Percentiles rank a stretch among this genome's conserved stretches.
These are phyloP conservation scores for Onychorhynchus coronatus DNA, from an alignment of 2,113 vertebrate species.

Conservation along the genomic window DNA sequence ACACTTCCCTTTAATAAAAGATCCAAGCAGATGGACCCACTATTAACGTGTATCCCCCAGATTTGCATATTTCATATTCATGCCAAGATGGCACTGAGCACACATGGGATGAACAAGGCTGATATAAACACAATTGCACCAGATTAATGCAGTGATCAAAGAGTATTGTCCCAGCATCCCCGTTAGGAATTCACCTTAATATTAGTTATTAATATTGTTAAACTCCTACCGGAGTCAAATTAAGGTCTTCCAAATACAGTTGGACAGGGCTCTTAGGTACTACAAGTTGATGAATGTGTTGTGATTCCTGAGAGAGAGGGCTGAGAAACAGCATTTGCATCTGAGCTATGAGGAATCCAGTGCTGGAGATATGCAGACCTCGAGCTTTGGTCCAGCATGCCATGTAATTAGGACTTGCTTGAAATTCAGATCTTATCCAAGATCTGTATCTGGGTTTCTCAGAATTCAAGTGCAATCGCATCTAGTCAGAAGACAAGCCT, in stretches of 20 bases:
- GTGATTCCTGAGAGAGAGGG: not conserved
- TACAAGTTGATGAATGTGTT: conserved; percentile 43
- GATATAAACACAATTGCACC: conserved; percentile 31
- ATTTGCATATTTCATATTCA: conserved; percentile 62
- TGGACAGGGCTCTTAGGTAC: conserved; percentile 41
- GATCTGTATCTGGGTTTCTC: not conserved
- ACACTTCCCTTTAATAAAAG: conserved; percentile 71
- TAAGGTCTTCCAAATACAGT: conserved; percentile 39
- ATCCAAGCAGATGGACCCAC: conserved; percentile 74
- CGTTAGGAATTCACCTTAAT: not conserved
- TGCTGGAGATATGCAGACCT: not conserved
- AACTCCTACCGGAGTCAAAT: conserved; percentile 27
- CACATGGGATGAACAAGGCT: conserved; percentile 14
- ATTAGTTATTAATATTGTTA: conserved; percentile 36
- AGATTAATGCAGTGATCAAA: conserved; percentile 30
- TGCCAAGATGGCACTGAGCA: conserved; percentile 56
- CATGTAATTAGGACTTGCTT: conserved; percentile 10
- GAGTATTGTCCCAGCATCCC: not conserved
- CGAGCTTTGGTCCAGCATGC: not conserved
- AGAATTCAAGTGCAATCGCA: not conserved
- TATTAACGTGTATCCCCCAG: conserved; percentile 68
- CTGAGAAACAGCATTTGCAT: conserved; percentile 36
- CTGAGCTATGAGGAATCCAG: not conserved
- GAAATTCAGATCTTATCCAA: conserved; percentile 46
- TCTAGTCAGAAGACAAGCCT: not conserved